Evolutionary conservation across 1,140 invertebrate species (phyloP), one percentile per base, ranked within the genome.

Genomic region (Penaeus indicus): DNA sequence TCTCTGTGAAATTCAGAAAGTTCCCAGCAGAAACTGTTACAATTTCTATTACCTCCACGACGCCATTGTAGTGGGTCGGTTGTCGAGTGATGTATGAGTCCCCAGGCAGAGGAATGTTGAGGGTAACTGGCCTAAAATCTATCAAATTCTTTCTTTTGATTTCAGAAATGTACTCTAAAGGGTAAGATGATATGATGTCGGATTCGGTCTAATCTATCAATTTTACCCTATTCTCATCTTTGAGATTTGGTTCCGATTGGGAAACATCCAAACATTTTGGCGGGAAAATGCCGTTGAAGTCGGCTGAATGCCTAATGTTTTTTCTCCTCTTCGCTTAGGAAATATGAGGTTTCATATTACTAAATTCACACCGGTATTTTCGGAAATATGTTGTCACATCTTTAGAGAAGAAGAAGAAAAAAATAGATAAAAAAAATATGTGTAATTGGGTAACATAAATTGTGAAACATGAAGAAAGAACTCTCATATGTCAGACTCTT

Each of bases 101-200:
- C 13, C 47, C 8, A 10, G 47, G 47, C 47, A 11, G 47, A 54
- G 47, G 47, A 54, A 54, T 54, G 77, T 13, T 19, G 77, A 22
- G 38, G 77, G 27, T 54, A 18, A 78, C 77, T 21, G 77, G 38
- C 38, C 32, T 47, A 47, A 47, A 78, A 78, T 78, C 77, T 77
- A 77, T 77, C 75, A 77, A 77, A 38, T 77, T 77, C 75, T 38
- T 38, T 38, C 38, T 38, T 47, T 78, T 78, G 32, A 78, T 78
- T 78, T 47, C 77, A 47, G 38, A 47, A 21, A 38, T 78, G 47
- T 54, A 13, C 38, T 22, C 7, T 47, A 47, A 42, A 47, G 77
- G 77, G 77, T 78, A 78, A 78, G 77, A 78, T 78, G 77, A 78
- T 78, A 78, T 78, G 77, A 78, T 78, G 77, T 78, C 77, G 54